Base-by-base conservation (phyloP, 2,113 vertebrate species). In the Bujurquina vittata region DNA sequence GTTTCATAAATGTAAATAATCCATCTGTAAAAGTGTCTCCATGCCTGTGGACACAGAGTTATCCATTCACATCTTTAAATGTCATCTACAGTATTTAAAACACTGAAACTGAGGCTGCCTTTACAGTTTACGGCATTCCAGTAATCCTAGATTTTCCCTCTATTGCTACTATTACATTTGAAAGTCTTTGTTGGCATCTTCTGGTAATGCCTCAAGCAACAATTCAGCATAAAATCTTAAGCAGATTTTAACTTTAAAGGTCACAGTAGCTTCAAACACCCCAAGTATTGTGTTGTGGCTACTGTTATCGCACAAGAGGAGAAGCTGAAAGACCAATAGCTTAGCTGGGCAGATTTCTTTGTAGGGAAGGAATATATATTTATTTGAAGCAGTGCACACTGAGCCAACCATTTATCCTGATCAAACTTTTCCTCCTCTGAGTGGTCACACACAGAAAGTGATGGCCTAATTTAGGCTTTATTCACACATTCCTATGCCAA, bases 391-490 rank as follows among this genome's bases (percentile, higher is more conserved):
- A 91, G 90, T 90, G 83, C 81, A 88, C 65, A 86, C 80, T 79
- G 35, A 90, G 61, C 76, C 62, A 83, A 65, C 67, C 17, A 26
- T 81, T 81, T 76, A 57, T 56, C 83, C 69, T 83, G 65, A 89
- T 84, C 61, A 88, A 86, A 85, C 74, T 77, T n/a, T 77, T 31
- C 81, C 55, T 56, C 46, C 37, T 79, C 62, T 33, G 65, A 88
- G 86, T 91, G 80, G 87, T 94, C 88, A 84, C 84, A 90, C 80
- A 84, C 83, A 87, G 62, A 82, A 84, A 86, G 67, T 84, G 86
- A 88, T 81, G 93, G 89, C 93, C 93, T 95, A 95, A 95, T 94
- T 95, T 94, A 93, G 94, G 93, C 93, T 93, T 95, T 88, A 94
- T 91, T 93, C 90, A 94, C 83, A 87, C 49, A 63, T 63, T 88